Percentiles rank a stretch among this genome's conserved stretches.
These are phyloP conservation scores for Anguilla obscura DNA, from an alignment of 2,797 vertebrate species.

Conservation along the genomic window DNA sequence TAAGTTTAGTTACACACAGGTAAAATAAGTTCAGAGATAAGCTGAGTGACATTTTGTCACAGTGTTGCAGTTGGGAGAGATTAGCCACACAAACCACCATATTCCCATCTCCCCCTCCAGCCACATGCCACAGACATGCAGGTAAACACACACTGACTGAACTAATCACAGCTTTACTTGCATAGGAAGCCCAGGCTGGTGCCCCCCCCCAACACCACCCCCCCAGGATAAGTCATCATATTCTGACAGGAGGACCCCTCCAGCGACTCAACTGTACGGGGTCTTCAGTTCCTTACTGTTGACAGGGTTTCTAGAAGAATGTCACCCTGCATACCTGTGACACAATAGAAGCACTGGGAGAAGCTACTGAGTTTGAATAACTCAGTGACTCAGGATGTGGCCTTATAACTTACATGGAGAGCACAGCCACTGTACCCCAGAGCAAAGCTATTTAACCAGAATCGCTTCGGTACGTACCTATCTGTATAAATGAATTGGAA, in stretches of 20 bases:
- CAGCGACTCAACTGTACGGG: neutral
- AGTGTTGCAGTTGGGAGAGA: neutral
- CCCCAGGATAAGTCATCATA: neutral
- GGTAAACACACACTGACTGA: neutral
- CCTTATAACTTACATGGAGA: neutral
- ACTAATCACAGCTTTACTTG: neutral
- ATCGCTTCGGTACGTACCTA: neutral
- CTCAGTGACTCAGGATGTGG: neutral
- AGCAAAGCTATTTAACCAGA: neutral
- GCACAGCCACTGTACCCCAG: neutral
- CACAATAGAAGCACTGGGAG: neutral
- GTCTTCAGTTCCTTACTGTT: neutral
- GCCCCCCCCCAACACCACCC: neutral
- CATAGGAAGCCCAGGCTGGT: neutral
- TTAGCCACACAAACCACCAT: neutral
- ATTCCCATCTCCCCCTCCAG: neutral
- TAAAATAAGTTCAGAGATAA: neutral
- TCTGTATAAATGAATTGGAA: neutral
- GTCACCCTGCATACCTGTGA: constrained; percentile 3
- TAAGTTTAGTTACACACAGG: neutral
- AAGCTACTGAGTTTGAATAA: neutral
- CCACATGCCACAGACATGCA: neutral
- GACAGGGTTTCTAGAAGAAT: neutral
- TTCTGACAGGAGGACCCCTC: constrained; percentile 19
- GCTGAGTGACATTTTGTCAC: neutral